These are phyloP conservation scores for Odontocolon sp. DNA, from an alignment of 2,888 invertebrate genomes.

Conservation along the genomic window DNA sequence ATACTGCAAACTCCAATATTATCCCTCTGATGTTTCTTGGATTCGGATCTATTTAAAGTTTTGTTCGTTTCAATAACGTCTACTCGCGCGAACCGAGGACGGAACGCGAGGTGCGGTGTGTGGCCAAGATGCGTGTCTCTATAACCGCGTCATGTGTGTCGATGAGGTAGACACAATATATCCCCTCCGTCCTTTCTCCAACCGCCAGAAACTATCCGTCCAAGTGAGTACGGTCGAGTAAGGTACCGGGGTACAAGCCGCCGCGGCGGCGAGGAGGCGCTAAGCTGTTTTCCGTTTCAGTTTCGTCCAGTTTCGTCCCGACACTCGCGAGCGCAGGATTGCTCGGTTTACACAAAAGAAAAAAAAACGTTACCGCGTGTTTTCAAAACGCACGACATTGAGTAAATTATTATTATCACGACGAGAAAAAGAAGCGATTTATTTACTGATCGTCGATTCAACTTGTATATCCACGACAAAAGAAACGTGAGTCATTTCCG, in stretches of 20 bases:
- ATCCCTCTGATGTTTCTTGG: too few relatives aligned
- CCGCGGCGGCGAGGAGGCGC: constrained; percentile 29
- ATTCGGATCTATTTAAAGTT: too few relatives aligned
- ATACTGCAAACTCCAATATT: too few relatives aligned
- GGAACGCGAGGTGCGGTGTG: too few relatives aligned
- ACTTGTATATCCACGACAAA: too few relatives aligned
- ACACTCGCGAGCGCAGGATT: constrained; percentile 50
- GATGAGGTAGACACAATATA: too few relatives aligned
- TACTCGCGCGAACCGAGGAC: too few relatives aligned
- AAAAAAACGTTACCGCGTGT: constrained; percentile 9
- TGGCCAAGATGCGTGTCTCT: too few relatives aligned
- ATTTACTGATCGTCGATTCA: background rate
- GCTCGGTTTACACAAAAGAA: background rate
- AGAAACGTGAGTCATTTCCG: too few relatives aligned
- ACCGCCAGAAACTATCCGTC: constrained; percentile 22
- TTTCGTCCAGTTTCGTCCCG: constrained; percentile 62
- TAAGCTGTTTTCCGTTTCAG: constrained; percentile 54
- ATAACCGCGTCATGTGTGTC: too few relatives aligned
- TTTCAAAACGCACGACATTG: background rate
- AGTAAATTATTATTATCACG: background rate
- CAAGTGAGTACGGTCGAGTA: constrained; percentile 33
- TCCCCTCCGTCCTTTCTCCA: constrained; percentile 30
- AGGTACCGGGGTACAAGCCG: constrained; percentile 2
- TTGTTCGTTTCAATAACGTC: too few relatives aligned
- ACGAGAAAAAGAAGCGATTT: background rate